Evolutionary conservation across 2,797 vertebrate species (phyloP).

Genomic region (Phalloptychus januarius): DNA sequence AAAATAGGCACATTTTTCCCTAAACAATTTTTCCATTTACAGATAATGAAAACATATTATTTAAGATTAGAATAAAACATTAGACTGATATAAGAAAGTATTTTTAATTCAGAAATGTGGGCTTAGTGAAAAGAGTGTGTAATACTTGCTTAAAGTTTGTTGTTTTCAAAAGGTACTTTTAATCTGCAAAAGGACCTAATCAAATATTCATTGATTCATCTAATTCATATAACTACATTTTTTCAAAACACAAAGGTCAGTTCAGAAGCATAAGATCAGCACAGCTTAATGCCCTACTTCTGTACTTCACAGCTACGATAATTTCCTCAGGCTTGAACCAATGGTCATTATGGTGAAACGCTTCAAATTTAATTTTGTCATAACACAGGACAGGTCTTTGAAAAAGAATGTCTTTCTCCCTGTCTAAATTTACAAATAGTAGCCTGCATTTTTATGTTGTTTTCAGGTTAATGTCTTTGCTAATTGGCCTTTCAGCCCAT

Average conservation of each 20-base stretch:
- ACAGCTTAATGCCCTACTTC: neutral
- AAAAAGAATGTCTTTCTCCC: neutral
- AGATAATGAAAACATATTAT: neutral
- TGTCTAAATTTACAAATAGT: neutral
- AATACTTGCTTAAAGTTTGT: neutral
- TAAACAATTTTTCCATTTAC: neutral
- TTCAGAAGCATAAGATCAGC: neutral
- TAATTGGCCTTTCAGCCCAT: neutral
- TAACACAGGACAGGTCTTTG: neutral
- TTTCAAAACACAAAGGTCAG: neutral
- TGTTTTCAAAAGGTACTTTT: neutral
- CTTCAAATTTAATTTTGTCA: neutral
- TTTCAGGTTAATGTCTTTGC: neutral
- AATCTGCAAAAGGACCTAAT: neutral
- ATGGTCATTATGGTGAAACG: neutral
- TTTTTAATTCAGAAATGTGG: neutral
- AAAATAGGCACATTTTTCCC: neutral
- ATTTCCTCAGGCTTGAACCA: neutral
- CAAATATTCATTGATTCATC: neutral
- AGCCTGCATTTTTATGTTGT: neutral
- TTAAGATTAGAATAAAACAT: neutral
- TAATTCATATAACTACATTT: neutral
- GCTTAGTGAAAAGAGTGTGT: neutral
- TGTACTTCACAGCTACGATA: neutral
- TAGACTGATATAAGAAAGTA: neutral